phyloP scores from a whole-genome alignment of 92 coral and sea anemone genomes.

The Zoanthus sansibaricus region DNA sequence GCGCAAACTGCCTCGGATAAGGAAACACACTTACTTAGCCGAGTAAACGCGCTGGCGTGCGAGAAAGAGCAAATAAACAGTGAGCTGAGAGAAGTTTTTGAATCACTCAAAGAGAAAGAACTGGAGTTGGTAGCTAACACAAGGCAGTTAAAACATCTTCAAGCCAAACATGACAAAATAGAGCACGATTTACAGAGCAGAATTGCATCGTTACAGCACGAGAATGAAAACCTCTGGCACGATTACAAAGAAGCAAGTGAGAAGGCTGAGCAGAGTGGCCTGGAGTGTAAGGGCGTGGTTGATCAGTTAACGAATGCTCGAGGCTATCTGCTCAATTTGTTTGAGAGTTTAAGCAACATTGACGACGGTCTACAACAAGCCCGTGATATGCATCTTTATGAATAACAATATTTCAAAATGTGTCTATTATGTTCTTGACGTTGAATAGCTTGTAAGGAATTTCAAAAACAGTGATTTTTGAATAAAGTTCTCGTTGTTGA shows the following conservation, averaged over 20 bases:
- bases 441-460: neutral
- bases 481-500: too few species aligned
- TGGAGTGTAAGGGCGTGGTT: slow-evolving; percentile 79
- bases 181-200: slow-evolving; percentile 64
- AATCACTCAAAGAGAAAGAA: slow-evolving; percentile 75
- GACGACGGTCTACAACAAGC: slow-evolving; percentile 87
- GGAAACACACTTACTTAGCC: slow-evolving; percentile 72
- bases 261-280: slow-evolving; percentile 80
- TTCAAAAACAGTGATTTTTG: too few species aligned
- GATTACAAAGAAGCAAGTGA: slow-evolving; percentile 79
- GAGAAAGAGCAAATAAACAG: slow-evolving; percentile 80
- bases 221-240: slow-evolving; percentile 84
- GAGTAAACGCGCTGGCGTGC: slow-evolving; percentile 67
- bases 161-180: slow-evolving; percentile 60
- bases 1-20: slow-evolving; percentile 72
- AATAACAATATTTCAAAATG: neutral
- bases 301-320: slow-evolving; percentile 83
- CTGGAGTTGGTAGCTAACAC: slow-evolving; percentile 65
- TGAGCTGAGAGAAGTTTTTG: slow-evolving; percentile 64
- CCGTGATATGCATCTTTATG: slow-evolving; percentile 63
- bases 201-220: slow-evolving; percentile 73
- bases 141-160: slow-evolving; percentile 72
- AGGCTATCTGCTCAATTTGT: slow-evolving; percentile 73
- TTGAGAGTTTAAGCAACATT: slow-evolving; percentile 81
- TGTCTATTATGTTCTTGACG: neutral